phyloP scores from a whole-genome alignment of 2,113 vertebrate species.

The Nothobranchius furzeri region DNA sequence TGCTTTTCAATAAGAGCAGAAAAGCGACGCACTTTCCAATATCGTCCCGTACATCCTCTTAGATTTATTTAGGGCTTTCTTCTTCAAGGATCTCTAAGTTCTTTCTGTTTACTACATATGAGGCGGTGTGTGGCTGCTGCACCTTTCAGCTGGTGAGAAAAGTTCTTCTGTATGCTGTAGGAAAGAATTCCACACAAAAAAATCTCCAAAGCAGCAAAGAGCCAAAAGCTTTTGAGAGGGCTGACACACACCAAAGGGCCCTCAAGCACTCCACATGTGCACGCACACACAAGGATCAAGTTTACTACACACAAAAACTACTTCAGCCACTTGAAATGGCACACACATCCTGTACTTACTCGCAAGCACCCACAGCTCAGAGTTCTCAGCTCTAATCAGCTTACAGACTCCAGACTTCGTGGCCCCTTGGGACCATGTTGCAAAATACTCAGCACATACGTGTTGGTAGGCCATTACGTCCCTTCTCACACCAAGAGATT shows the following conservation, averaged over 20 bases:
- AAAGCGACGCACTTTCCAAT: neutral
- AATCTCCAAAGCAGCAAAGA: constrained; percentile 52
- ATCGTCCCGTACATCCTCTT: constrained; percentile 6
- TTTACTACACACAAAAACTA: constrained; percentile 3
- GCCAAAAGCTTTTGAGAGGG: constrained; percentile 61
- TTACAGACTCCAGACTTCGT: constrained; percentile 66
- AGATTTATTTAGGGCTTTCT: neutral
- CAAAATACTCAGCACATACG: constrained; percentile 52
- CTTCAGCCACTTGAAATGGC: constrained; percentile 17
- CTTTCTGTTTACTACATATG: constrained; percentile 2
- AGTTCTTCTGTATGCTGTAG: constrained; percentile 38
- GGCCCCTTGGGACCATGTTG: constrained; percentile 43
- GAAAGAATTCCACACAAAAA: constrained; percentile 53
- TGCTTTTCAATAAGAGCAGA: constrained; percentile 6
- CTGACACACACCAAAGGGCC: constrained; percentile 64
- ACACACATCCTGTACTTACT: constrained; percentile 21
- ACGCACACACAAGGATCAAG: neutral
- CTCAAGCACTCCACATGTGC: constrained; percentile 46
- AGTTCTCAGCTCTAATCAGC: constrained; percentile 73
- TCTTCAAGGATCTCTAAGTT: neutral
- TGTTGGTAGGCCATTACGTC: neutral
- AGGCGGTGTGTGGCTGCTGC: neutral
- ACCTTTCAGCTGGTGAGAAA: constrained; percentile 6
- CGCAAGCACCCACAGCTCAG: constrained; percentile 42
- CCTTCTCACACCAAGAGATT: neutral